Evolutionary conservation across 1,140 invertebrate genomes (phyloP).

Genomic region (Sitophilus oryzae): DNA sequence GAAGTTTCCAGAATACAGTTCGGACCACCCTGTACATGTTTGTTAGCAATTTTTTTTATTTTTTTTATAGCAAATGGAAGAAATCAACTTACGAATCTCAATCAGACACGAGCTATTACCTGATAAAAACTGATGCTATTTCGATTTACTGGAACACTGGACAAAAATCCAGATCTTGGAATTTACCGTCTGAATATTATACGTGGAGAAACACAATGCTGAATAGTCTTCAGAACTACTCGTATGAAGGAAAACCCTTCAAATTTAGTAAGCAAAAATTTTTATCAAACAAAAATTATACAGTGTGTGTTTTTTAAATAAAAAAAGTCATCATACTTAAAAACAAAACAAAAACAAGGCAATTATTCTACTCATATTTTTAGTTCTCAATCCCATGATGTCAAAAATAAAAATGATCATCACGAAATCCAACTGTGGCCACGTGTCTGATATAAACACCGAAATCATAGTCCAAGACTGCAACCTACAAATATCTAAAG

Average conservation of each 20-base stretch:
- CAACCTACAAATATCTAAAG: constrained; percentile 63
- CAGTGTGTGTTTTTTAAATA: too few relatives aligned
- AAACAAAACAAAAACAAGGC: too few relatives aligned
- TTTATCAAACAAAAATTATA: too few relatives aligned
- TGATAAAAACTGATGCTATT: constrained; percentile 69
- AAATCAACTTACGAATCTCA: constrained; percentile 57
- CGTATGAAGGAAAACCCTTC: constrained; percentile 54
- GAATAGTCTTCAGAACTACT: constrained; percentile 67
- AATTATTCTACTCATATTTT: too few relatives aligned
- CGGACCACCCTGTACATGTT: too few relatives aligned
- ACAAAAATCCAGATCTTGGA: constrained; percentile 51
- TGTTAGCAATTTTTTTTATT: background rate
- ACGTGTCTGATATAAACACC: constrained; percentile 65
- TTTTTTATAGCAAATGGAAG: constrained; percentile 68
- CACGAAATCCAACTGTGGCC: constrained; percentile 62
- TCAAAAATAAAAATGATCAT: constrained; percentile 77
- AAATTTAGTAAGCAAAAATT: constrained; percentile 36
- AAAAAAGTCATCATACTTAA: too few relatives aligned
- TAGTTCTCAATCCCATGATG: constrained; percentile 46
- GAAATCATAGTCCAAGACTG: constrained; percentile 75
- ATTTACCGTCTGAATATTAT: constrained; percentile 53
- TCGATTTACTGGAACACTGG: constrained; percentile 72
- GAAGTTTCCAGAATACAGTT: too few relatives aligned
- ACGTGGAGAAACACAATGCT: constrained; percentile 66
- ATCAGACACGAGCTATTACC: constrained; percentile 66